Evolutionary conservation across 2,888 invertebrate genomes (phyloP).

Genomic region (Troilus luridus): DNA sequence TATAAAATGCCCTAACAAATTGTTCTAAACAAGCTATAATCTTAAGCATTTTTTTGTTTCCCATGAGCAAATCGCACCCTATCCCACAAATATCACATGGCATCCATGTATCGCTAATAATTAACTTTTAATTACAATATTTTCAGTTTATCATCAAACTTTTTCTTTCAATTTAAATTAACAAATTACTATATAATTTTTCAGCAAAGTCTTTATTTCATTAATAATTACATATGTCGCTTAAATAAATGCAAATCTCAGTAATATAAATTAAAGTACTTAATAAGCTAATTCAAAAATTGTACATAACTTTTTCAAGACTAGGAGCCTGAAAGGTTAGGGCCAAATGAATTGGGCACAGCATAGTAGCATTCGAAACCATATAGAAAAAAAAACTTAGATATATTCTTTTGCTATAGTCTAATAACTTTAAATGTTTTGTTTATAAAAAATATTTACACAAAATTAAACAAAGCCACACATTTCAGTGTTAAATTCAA

Average conservation of each 20-base stretch:
- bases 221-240: constrained; percentile 55
- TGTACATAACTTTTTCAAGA: constrained; percentile 49
- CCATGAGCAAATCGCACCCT: constrained; percentile 47
- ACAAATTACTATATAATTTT: constrained; percentile 48
- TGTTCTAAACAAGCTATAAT: constrained; percentile 5
- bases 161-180: constrained; percentile 51
- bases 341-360: constrained; percentile 58
- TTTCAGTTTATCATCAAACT: constrained; percentile 21
- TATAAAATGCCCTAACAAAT: constrained; percentile 6
- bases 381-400: constrained; percentile 44
- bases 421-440: constrained; percentile 11
- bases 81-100: constrained; percentile 55
- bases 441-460: constrained; percentile 51
- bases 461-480: constrained; percentile 49
- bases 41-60: constrained; percentile 22
- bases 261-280: constrained; percentile 57
- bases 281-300: constrained; percentile 53
- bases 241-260: constrained; percentile 59
- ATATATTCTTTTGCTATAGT: not conserved
- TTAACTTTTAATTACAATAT: constrained; percentile 42
- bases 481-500: constrained; percentile 49
- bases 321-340: constrained; percentile 51
- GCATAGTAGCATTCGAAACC: constrained; percentile 32
- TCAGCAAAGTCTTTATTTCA: constrained; percentile 57
- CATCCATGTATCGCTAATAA: constrained; percentile 26